Evolutionary conservation across 2,113 vertebrate genomes (phyloP).

Genomic region (Indri indri): DNA sequence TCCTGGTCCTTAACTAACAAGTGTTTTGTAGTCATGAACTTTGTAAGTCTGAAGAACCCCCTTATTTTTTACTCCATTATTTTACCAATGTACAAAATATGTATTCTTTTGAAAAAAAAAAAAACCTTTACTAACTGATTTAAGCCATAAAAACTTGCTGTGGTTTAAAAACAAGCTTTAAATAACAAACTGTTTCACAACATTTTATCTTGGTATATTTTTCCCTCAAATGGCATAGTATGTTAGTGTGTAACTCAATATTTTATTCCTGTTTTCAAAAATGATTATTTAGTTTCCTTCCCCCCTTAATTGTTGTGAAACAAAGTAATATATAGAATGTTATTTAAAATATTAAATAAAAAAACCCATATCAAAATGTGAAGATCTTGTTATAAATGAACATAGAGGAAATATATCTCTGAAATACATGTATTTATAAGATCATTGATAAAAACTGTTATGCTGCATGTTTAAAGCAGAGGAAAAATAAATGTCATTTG

Average conservation of each 20-base stretch:
- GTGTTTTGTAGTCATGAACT: background rate
- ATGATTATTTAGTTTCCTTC: background rate
- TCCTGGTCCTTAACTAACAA: background rate
- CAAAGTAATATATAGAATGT: slow-evolving; percentile 14
- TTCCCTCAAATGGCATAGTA: background rate
- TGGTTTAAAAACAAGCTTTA: slow-evolving; percentile 39
- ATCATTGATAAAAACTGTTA: slow-evolving; percentile 36
- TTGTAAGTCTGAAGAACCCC: background rate
- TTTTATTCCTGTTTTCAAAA: slow-evolving; percentile 48
- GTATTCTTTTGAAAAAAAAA: background rate
- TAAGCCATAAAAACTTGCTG: slow-evolving; percentile 42
- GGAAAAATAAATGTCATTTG: slow-evolving; percentile 76
- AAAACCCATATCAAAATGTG: background rate
- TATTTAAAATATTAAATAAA: slow-evolving; percentile 15
- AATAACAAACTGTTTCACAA: slow-evolving; percentile 20
- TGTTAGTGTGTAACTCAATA: background rate
- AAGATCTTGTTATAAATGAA: background rate
- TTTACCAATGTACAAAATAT: background rate
- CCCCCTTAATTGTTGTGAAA: slow-evolving; percentile 11
- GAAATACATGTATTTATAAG: slow-evolving; percentile 40
- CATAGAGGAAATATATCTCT: slow-evolving; percentile 2
- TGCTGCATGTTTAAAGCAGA: slow-evolving; percentile 67
- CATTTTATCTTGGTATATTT: background rate
- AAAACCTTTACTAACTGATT: background rate
- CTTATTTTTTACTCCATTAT: slow-evolving; percentile 13